phyloP scores from a whole-genome alignment of 2,888 invertebrate species.

The Heteromyza rotundicornis region DNA sequence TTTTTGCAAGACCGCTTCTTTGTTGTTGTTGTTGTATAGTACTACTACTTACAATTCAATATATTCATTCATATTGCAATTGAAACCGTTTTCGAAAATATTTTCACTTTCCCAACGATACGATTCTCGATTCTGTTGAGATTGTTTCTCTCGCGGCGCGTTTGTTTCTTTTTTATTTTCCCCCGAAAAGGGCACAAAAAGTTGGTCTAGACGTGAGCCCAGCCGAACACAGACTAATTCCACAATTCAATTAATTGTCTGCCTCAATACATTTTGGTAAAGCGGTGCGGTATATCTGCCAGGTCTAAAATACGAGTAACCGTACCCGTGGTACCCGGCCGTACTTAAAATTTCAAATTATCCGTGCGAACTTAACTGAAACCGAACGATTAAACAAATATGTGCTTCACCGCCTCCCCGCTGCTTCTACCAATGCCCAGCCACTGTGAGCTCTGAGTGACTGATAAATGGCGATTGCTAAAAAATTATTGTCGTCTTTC shows the following conservation, averaged over 20 bases:
- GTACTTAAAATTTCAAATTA: conserved; percentile 13
- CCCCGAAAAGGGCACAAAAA: no score
- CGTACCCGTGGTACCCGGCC: neutral
- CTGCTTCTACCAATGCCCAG: no score
- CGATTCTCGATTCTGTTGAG: neutral
- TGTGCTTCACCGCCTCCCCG: no score
- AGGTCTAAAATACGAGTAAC: neutral
- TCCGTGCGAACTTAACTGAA: conserved; percentile 15
- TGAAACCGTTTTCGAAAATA: neutral
- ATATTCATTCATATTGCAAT: conserved; percentile 31
- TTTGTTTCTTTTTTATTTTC: neutral
- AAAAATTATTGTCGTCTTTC: no score
- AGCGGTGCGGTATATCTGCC: conserved; percentile 9
- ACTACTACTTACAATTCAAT: conserved; percentile 47
- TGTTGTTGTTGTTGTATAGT: no score
- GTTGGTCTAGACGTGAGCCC: conserved; percentile 38
- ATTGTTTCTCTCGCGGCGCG: neutral
- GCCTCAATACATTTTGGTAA: conserved; percentile 20
- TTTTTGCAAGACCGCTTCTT: no score
- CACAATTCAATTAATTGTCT: conserved; percentile 22
- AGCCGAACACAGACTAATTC: conserved; percentile 48
- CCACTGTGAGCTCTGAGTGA: no score
- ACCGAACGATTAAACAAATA: no score
- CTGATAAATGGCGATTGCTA: no score
- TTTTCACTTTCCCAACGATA: neutral